Conservation (phyloP, 37 sponge, comb jelly and placozoan species). For the Crambe crambe region DNA sequence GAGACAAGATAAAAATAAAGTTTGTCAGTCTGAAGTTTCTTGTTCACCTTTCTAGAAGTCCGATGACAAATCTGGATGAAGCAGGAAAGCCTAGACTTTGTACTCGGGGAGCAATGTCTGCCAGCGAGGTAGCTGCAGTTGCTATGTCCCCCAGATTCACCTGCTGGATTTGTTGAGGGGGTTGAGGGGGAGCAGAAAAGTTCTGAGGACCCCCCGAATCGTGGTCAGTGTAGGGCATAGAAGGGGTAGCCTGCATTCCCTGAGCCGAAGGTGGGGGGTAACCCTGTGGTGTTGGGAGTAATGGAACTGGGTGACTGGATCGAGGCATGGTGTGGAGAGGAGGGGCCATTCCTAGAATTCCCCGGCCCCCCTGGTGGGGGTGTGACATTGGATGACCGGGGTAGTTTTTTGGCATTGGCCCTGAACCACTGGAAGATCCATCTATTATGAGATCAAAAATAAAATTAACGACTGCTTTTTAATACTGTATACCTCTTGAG, state of each 20-base stretch:
- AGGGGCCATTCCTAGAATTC: neutral
- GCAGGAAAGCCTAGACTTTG: conserved; percentile 39
- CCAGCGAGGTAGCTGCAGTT: neutral
- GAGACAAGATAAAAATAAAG: neutral
- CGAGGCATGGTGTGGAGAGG: neutral
- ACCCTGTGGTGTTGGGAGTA: neutral
- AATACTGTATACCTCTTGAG: neutral
- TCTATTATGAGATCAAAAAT: neutral
- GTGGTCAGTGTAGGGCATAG: neutral
- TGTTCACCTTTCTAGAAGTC: conserved; percentile 41
- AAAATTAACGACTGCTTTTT: neutral
- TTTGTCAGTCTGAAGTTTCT: neutral
- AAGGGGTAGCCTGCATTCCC: neutral
- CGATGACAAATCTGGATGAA: conserved; percentile 46
- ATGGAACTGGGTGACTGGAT: neutral
- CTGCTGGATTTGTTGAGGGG: conserved; percentile 17
- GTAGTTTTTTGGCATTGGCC: neutral
- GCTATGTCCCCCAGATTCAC: neutral
- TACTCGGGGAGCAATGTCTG: neutral
- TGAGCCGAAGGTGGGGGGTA: neutral
- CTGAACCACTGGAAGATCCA: neutral
- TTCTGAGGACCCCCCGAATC: neutral
- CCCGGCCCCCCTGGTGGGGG: neutral
- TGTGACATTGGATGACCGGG: neutral
- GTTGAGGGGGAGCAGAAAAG: neutral